Evolutionary conservation across 2,113 vertebrate species (phyloP).

Genomic region (Dinomys branickii): DNA sequence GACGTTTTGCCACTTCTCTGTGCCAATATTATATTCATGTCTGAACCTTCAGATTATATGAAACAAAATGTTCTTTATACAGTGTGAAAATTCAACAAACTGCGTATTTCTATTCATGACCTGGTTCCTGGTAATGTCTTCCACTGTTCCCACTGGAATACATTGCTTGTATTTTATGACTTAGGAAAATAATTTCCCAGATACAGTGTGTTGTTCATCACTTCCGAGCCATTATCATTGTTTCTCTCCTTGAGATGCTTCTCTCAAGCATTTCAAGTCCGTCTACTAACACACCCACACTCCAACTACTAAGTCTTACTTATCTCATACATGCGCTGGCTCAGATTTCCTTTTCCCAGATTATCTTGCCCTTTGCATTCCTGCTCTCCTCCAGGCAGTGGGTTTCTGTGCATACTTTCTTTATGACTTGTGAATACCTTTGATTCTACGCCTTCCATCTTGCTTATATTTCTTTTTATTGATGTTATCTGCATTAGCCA

Average conservation of each 20-base stretch:
- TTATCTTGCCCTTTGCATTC: not conserved
- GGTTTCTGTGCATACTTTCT: not conserved
- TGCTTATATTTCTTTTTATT: constrained; percentile 20
- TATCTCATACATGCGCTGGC: accelerated
- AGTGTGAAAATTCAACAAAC: not conserved
- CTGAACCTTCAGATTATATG: not conserved
- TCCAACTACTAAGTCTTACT: not conserved
- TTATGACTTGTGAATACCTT: not conserved
- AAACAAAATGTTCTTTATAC: not conserved
- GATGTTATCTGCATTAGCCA: not conserved
- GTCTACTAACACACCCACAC: no score
- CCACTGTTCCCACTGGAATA: not conserved
- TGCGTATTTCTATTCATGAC: not conserved
- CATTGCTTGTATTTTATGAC: not conserved
- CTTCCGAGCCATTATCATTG: not conserved
- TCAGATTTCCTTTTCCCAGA: not conserved
- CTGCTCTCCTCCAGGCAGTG: not conserved
- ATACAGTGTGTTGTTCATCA: not conserved
- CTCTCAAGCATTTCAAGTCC: no score
- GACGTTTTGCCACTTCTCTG: not conserved
- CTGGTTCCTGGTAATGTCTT: constrained; percentile 3
- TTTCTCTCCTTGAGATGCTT: constrained; percentile 12
- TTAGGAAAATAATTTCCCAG: not conserved
- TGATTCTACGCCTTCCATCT: not conserved
- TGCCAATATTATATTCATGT: not conserved